Conservation (phyloP, 2,888 invertebrate species). For the Pammene fasciana region DNA sequence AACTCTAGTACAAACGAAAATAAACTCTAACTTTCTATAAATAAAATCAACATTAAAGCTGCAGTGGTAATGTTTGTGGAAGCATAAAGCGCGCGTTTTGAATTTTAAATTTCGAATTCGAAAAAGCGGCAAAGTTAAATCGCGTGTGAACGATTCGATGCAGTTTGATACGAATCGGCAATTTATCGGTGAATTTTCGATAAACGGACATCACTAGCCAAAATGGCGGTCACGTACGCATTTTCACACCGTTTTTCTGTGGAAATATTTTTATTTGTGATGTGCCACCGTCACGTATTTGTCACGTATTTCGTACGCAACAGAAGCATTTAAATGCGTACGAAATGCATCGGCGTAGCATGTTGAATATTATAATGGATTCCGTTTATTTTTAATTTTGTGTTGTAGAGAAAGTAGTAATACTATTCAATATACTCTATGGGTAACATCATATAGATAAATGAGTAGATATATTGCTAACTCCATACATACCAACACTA, state of each 20-base stretch:
- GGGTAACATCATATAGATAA: too few species aligned
- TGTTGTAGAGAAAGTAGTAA: neutral
- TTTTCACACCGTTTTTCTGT: conserved; percentile 59
- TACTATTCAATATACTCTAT: too few species aligned
- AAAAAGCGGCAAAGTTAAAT: conserved; percentile 76
- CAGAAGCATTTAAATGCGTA: too few species aligned
- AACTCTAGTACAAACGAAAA: conserved; percentile 39
- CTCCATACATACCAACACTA: too few species aligned
- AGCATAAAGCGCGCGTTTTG: conserved; percentile 67
- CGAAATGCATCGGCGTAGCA: conserved; percentile 3
- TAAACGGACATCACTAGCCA: conserved; percentile 58
- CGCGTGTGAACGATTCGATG: conserved; percentile 69
- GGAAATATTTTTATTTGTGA: conserved; percentile 53
- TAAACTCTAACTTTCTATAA: conserved; percentile 29
- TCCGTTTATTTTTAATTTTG: conserved; percentile 8
- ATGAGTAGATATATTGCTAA: too few species aligned
- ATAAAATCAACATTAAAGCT: conserved; percentile 46
- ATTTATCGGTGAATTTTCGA: conserved; percentile 69
- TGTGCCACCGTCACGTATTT: conserved; percentile 26
- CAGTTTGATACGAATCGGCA: conserved; percentile 68
- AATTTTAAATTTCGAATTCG: conserved; percentile 72
- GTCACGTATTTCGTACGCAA: neutral
- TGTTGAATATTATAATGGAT: conserved; percentile 5
- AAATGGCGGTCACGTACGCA: conserved; percentile 67
- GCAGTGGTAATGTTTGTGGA: conserved; percentile 52